Evolutionary conservation across 2,888 invertebrate genomes (phyloP), one percentile per base, ranked within the genome.

Genomic region (Athripsodes cinereus): DNA sequence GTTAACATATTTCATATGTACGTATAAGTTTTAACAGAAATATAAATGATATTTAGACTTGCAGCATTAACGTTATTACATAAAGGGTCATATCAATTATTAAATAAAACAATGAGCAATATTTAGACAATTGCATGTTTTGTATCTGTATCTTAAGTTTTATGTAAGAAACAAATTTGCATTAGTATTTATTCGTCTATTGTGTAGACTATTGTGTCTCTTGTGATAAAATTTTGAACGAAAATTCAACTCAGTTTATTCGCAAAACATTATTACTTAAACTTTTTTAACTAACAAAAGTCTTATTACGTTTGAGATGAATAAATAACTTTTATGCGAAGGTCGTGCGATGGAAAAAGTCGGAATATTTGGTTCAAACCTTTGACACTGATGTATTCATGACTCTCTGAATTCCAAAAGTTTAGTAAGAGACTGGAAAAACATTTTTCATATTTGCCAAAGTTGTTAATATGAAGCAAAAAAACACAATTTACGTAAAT

Each of bases 361-460:
- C 40, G 8, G 26, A 40, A 40, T 8, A 40, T 40, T 40, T 13
- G 40, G n/a, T n/a, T n/a, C n/a, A n/a, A 40, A 40, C 40, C 40
- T 40, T 40, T 40, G 40, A 40, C 40, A 40, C 40, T 40, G 40
- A 40, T 40, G 40, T 40, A 40, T 40, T 40, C 40, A 40, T 40
- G 40, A 40, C n/a, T 40, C 31, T 11, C 40, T 16, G 40, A 40
- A 40, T 26, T 6, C 10, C 3, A 13, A 40, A 40, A 40, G 40
- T 40, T 40, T 40, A n/a, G 26, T 40, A n/a, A 13, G 40, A n/a
- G 40, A 40, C 40, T 40, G 40, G 13, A 40, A 40, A 40, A 40
- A 40, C 16, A 40, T 40, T 40, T 40, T 40, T 40, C 16, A 16
- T n/a, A 40, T 40, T 40, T 13, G 40, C 16, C 2, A 40, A 16